phyloP scores from a whole-genome alignment of 2,113 vertebrate genomes.

The Numenius arquata region DNA sequence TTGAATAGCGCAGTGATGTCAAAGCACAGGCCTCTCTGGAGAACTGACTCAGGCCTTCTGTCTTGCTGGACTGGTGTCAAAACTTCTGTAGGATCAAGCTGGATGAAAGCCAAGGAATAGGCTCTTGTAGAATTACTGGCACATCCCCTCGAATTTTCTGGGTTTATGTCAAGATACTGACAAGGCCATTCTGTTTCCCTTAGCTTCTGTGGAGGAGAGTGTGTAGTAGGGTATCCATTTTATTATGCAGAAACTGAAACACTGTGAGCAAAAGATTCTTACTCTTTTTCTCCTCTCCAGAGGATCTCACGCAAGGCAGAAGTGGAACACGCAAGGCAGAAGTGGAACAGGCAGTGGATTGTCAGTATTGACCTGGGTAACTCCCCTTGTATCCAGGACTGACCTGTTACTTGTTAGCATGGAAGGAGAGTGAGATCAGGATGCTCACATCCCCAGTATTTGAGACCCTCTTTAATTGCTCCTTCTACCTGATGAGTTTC shows the following conservation, averaged over 20 bases:
- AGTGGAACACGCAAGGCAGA: not conserved
- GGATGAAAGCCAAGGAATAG: constrained; percentile 51
- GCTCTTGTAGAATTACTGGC: constrained; percentile 64
- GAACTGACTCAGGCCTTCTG: constrained; percentile 67
- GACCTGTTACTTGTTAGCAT: not conserved
- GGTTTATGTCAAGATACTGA: constrained; percentile 68
- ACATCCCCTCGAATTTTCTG: constrained; percentile 60
- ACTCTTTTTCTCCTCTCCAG: not conserved
- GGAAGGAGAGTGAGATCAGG: not conserved
- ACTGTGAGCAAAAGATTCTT: not conserved
- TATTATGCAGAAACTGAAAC: not conserved
- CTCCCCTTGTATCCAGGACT: not conserved
- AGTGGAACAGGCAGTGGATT: not conserved
- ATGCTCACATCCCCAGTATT: not conserved
- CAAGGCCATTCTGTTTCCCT: constrained; percentile 67
- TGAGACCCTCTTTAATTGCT: not conserved
- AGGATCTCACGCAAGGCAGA: not conserved
- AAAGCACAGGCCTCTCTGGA: constrained; percentile 50
- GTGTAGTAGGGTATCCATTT: not conserved
- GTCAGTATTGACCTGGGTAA: not conserved
- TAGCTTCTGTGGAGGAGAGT: constrained; percentile 18
- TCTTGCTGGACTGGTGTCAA: constrained; percentile 65
- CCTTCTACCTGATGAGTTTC: not conserved
- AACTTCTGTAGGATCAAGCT: constrained; percentile 67
- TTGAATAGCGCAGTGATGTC: not conserved